Percentiles rank a stretch among this genome's conserved stretches.
These are phyloP conservation scores for Hirudo medicinalis DNA, from an alignment of 1,140 invertebrate genomes.

Conservation along the genomic window DNA sequence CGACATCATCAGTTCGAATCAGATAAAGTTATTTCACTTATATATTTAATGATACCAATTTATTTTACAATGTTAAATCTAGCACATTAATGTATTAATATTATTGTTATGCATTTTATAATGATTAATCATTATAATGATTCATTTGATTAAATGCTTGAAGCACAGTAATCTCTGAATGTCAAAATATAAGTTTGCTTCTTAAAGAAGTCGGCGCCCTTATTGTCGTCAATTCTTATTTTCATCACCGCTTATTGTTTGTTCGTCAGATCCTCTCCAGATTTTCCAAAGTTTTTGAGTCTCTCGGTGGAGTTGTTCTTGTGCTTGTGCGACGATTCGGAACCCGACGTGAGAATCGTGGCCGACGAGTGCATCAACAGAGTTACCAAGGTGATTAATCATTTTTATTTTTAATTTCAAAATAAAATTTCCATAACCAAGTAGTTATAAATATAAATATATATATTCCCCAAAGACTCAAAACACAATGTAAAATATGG, in stretches of 20 bases:
- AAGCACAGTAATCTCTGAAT: not conserved
- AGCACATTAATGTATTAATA: not conserved
- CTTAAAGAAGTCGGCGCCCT: too few relatives aligned
- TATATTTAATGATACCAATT: too few relatives aligned
- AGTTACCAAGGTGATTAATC: slow-evolving; percentile 53
- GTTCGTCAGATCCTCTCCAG: slow-evolving; percentile 34
- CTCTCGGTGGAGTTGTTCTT: slow-evolving; percentile 59
- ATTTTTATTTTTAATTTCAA: not conserved
- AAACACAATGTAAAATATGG: too few relatives aligned
- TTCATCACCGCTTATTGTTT: not conserved
- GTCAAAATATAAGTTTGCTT: not conserved
- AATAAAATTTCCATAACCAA: not conserved
- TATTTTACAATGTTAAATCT: too few relatives aligned
- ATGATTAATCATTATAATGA: not conserved
- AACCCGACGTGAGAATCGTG: slow-evolving; percentile 61
- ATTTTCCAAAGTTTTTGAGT: slow-evolving; percentile 55
- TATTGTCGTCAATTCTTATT: not conserved
- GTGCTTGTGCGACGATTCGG: slow-evolving; percentile 57
- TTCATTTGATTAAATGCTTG: not conserved
- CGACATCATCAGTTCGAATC: slow-evolving; percentile 53
- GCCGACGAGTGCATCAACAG: slow-evolving; percentile 66
- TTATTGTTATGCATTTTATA: not conserved
- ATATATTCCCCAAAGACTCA: too few relatives aligned
- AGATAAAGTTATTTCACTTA: slow-evolving; percentile 35
- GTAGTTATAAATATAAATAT: too few relatives aligned